Evolutionary conservation across 1,140 invertebrate species (phyloP), one percentile per base, ranked within the genome.

Genomic region (Drosophila kohkoa): DNA sequence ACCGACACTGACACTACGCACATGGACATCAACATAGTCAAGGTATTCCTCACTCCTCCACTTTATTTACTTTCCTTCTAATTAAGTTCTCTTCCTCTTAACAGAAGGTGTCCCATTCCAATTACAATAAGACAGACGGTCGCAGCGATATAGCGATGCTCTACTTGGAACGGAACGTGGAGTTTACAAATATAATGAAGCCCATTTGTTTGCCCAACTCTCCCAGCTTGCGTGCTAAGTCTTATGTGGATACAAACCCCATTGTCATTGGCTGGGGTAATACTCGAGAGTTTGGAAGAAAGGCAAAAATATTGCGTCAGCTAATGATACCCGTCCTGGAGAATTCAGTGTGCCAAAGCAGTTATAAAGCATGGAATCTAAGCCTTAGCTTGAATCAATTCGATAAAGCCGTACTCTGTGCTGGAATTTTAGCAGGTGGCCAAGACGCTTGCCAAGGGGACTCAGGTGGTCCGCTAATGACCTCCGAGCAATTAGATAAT

Each of bases 361-460:
- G 94, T 5, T 98, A 95, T 82, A 78, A 81, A 3, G 85, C 81
- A 1, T 94, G 95, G 75, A 93, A 93, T 59, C 93, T 82, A 7
- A 93, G 94, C n/a, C 86, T 95, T 1, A 95, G 97, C 6, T 95
- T 96, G 54, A 87, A 94, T 30, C 90, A 94, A 13, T 92, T 92
- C 35, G 92, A 92, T 48, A 73, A 93, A 0, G 93, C 94, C 0
- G 94, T 97, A 7, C 43, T 98, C 0, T 98, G 97, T 85, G 97
- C 97, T 3, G 97, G 97, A 8, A 95, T 93, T 67, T 86, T 94
- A 25, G 65, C 87, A 5, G 97, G 96, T 0, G 95, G 96, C 13
- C 96, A 96, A 88, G 97, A 98, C 91, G 95, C 97, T 7, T 98
- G 97, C 86, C 95, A 97, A 92, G 95, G 97, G 13, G 97, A 98